A percentile compares a stretch with the other conserved stretches of the same genome.
Evolutionary conservation across 1,140 invertebrate species (phyloP).

Genomic region (Grapholita molesta): DNA sequence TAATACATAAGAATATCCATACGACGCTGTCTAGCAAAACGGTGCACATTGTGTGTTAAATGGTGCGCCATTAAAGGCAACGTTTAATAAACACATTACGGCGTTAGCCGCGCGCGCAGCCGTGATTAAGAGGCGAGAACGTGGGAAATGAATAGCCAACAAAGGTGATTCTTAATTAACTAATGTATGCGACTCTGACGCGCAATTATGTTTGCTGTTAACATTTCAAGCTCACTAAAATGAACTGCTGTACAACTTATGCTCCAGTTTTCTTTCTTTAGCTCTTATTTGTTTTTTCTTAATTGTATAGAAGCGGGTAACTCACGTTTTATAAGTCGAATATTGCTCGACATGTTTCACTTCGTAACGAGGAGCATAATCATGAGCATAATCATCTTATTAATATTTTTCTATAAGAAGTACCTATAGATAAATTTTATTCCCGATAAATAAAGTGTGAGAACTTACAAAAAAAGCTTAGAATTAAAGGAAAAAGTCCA

Average conservation of each 20-base stretch:
- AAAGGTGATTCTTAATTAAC: constrained; percentile 20
- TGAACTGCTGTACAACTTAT: neutral
- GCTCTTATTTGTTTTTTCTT: too few relatives aligned
- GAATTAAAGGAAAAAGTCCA: too few relatives aligned
- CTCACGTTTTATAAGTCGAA: too few relatives aligned
- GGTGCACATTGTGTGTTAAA: constrained; percentile 69
- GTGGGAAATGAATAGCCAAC: constrained; percentile 57
- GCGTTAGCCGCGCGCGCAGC: constrained; percentile 61
- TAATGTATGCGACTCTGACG: neutral
- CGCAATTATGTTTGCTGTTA: neutral
- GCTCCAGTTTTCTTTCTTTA: too few relatives aligned
- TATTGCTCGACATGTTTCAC: too few relatives aligned
- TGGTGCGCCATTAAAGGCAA: constrained; percentile 68
- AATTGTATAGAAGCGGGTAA: too few relatives aligned
- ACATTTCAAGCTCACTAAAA: neutral
- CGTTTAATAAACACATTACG: constrained; percentile 75
- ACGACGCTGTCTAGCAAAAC: constrained; percentile 51
- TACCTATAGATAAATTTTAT: too few relatives aligned
- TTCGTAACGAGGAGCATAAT: too few relatives aligned
- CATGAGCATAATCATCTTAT: too few relatives aligned
- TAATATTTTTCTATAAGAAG: too few relatives aligned
- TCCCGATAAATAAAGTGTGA: too few relatives aligned
- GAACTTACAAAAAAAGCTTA: too few relatives aligned
- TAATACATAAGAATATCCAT: constrained; percentile 40
- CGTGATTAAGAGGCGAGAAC: constrained; percentile 62